These are phyloP conservation scores for Desoria tigrina DNA, from an alignment of 2,888 invertebrate species.

Conservation along the genomic window DNA sequence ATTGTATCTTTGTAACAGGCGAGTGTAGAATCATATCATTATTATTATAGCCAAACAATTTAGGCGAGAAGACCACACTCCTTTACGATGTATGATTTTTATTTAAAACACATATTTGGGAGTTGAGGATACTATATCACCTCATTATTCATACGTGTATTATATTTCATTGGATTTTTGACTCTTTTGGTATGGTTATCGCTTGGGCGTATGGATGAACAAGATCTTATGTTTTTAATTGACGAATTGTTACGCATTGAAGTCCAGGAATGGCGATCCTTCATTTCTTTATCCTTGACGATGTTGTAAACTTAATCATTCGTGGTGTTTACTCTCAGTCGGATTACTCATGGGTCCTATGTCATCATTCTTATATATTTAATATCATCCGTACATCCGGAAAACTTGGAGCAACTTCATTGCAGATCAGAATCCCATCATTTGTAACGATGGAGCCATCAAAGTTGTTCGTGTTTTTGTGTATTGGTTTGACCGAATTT, in stretches of 20 bases:
- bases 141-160: conserved; percentile 11
- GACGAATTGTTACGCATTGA: conserved; percentile 20
- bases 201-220: conserved; percentile 10
- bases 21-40: too few species aligned
- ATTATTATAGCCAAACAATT: too few species aligned
- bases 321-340: neutral
- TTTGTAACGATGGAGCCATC: neutral
- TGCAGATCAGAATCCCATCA: neutral
- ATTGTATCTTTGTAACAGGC: too few species aligned
- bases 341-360: conserved; percentile 1
- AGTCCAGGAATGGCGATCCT: conserved; percentile 23
- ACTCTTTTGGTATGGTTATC: neutral
- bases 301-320: conserved; percentile 4
- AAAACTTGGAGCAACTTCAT: too few species aligned
- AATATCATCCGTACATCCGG: too few species aligned
- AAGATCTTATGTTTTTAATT: conserved; percentile 16
- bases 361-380: neutral
- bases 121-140: conserved; percentile 8
- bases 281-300: conserved; percentile 21
- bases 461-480: neutral
- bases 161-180: neutral
- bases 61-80: too few species aligned
- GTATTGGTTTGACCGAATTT: neutral
- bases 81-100: too few species aligned
- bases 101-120: too few species aligned